Evolutionary conservation across 2,113 vertebrate genomes (phyloP).

Genomic region (Paramisgurnus dabryanus): DNA sequence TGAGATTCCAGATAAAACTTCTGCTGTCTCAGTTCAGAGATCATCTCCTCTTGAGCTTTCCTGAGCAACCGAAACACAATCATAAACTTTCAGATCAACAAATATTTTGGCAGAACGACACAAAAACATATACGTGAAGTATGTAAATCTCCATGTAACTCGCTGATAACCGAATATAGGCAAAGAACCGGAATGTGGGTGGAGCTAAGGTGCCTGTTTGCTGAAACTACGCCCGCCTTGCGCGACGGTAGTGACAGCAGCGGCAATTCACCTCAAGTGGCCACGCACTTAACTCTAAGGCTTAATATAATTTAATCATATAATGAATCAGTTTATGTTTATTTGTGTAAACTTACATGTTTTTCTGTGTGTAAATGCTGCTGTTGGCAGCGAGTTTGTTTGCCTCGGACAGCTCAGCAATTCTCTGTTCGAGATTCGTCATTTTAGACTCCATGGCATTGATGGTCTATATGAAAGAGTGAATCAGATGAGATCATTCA

Average conservation of each 20-base stretch:
- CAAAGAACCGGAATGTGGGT: too few species aligned
- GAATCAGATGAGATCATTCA: not conserved
- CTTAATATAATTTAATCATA: too few species aligned
- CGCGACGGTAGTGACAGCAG: too few species aligned
- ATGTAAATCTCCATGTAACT: too few species aligned
- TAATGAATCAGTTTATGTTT: not conserved
- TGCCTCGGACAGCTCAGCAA: conserved; percentile 93
- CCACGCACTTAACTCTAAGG: too few species aligned
- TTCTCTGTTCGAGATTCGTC: conserved; percentile 95
- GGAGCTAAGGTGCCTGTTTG: too few species aligned
- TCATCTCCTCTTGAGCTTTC: conserved; percentile 99
- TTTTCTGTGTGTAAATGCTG: conserved; percentile 98
- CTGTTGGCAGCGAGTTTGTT: conserved; percentile 98
- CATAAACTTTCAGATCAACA: too few species aligned
- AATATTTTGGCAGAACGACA: too few species aligned
- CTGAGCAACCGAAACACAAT: conserved; percentile 63
- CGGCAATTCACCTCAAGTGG: too few species aligned
- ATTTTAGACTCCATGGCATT: conserved; percentile 99
- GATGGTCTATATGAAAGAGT: conserved; percentile 81
- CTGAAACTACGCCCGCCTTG: too few species aligned
- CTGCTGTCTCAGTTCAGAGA: conserved; percentile 97
- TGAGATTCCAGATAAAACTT: conserved; percentile 99
- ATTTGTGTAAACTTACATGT: conserved; percentile 85
- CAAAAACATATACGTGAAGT: too few species aligned
- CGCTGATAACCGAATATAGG: too few species aligned